phyloP scores from a whole-genome alignment of 2,888 invertebrate genomes.

The Leptarthrus brevirostris region DNA sequence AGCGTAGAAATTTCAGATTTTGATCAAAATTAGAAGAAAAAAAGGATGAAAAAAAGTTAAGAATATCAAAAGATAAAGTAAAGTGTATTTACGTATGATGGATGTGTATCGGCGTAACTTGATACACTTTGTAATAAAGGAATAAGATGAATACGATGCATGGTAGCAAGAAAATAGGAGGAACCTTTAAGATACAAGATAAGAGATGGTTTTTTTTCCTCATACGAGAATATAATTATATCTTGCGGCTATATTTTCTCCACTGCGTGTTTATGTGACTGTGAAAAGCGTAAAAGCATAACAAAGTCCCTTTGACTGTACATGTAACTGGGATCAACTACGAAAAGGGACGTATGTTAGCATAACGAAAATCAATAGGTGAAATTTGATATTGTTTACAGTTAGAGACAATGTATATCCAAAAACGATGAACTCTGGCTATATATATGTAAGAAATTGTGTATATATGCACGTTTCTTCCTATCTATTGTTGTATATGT shows the following conservation, averaged over 20 bases:
- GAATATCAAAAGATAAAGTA: too few species aligned
- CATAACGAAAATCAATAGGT: conserved; percentile 54
- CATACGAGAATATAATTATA: conserved; percentile 27
- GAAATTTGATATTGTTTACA: conserved; percentile 54
- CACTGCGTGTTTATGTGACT: conserved; percentile 1
- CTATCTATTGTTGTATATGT: not conserved
- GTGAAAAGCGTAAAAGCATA: conserved; percentile 11
- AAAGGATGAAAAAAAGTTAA: conserved; percentile 10
- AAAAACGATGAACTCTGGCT: conserved; percentile 27
- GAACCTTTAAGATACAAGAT: conserved; percentile 13
- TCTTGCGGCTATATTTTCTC: conserved; percentile 30
- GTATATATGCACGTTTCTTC: not conserved
- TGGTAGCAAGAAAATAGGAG: not conserved
- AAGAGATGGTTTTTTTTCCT: conserved; percentile 14
- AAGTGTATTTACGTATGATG: not conserved
- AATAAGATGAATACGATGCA: not conserved
- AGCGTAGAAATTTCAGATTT: not conserved
- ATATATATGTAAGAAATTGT: not conserved
- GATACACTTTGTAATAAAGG: conserved; percentile 26
- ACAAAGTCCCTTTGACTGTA: not conserved
- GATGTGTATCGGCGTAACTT: conserved; percentile 32
- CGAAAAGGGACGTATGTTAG: conserved; percentile 25
- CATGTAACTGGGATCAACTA: not conserved
- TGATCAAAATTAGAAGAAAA: not conserved
- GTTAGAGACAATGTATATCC: conserved; percentile 46